phyloP scores from a whole-genome alignment of 2,113 vertebrate species.

The Myiozetetes cayanensis region DNA sequence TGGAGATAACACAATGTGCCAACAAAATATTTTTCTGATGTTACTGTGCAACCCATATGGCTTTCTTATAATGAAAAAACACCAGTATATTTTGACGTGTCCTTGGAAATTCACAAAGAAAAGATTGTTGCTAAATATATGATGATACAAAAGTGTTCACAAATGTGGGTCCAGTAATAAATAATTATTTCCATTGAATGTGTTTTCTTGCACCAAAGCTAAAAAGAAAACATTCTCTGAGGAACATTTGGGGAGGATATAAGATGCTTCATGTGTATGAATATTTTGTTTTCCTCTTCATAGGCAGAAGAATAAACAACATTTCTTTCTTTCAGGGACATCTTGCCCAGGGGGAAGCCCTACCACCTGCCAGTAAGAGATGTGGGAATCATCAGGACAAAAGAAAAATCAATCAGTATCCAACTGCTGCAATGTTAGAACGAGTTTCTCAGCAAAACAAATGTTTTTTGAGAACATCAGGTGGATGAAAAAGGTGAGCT shows the following conservation, averaged over 20 bases:
- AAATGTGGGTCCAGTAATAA: background rate
- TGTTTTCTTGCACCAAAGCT: background rate
- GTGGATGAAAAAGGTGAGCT: background rate
- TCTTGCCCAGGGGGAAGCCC: background rate
- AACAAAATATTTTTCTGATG: background rate
- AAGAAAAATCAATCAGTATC: background rate
- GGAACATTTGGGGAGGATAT: background rate
- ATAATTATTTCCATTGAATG: rapidly evolving
- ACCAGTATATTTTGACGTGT: background rate
- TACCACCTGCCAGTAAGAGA: background rate
- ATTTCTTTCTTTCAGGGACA: background rate
- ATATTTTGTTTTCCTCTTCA: background rate
- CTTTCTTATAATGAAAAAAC: background rate
- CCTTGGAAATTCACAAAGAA: background rate
- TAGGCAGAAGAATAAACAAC: background rate
- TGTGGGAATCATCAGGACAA: background rate
- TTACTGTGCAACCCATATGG: background rate
- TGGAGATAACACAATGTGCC: rapidly evolving
- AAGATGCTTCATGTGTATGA: background rate
- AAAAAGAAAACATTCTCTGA: background rate
- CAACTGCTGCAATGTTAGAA: background rate
- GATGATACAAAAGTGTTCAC: background rate
- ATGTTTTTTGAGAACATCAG: background rate
- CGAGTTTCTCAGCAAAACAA: background rate
- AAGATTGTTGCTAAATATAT: background rate